phyloP scores from a whole-genome alignment of 1,140 invertebrate species.

The Notospermus geniculatus region DNA sequence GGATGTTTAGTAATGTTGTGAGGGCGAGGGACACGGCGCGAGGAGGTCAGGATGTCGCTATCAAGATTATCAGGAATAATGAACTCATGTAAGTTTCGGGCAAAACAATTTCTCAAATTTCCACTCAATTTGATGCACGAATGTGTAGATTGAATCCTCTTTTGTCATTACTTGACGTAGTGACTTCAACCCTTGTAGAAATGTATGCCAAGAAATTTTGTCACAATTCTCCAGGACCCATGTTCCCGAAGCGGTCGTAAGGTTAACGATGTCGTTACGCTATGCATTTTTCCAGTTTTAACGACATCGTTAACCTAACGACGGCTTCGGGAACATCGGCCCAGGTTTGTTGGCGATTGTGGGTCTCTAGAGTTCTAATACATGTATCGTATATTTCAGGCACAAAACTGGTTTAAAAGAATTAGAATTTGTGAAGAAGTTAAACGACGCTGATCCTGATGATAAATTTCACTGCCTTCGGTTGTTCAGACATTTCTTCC shows the following conservation, averaged over 20 bases:
- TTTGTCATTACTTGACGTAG: not conserved
- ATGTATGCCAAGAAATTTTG: not conserved
- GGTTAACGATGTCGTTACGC: no score
- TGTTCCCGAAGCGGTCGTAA: no score
- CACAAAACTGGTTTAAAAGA: slow-evolving; percentile 97
- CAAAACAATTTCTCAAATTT: not conserved
- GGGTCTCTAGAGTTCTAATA: no score
- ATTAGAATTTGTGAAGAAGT: slow-evolving; percentile 87
- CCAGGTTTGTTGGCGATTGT: no score
- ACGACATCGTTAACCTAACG: no score
- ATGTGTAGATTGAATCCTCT: not conserved
- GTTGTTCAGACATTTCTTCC: slow-evolving; percentile 74
- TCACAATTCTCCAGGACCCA: not conserved
- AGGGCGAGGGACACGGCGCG: slow-evolving; percentile 85
- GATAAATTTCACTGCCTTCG: slow-evolving; percentile 97
- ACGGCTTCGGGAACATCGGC: no score
- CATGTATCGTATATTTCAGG: slow-evolving; percentile 67
- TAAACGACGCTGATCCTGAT: slow-evolving; percentile 97
- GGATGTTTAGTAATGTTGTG: slow-evolving; percentile 98
- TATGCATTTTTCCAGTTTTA: no score
- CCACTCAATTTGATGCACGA: not conserved
- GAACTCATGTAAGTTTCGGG: slow-evolving; percentile 92
- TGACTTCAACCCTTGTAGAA: not conserved
- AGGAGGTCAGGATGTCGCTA: slow-evolving; percentile 87
- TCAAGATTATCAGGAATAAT: slow-evolving; percentile 99